These are phyloP conservation scores for Herminia tarsipennalis DNA, from an alignment of 2,888 invertebrate genomes.

Conservation along the genomic window DNA sequence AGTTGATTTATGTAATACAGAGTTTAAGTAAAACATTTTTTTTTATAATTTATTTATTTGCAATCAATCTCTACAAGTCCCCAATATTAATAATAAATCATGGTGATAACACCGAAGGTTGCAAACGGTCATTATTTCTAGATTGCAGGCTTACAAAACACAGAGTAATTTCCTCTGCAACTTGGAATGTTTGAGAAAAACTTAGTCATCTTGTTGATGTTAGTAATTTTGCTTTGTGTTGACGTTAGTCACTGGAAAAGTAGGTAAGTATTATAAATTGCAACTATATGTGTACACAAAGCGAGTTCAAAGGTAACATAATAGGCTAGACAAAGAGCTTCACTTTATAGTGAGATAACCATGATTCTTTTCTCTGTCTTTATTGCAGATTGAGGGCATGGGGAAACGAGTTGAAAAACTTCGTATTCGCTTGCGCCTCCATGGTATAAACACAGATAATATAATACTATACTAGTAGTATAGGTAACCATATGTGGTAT, in stretches of 20 bases:
- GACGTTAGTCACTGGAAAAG: not conserved
- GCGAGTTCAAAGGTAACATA: too few relatives aligned
- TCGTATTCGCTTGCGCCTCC: too few relatives aligned
- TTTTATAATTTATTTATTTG: too few relatives aligned
- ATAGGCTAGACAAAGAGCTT: too few relatives aligned
- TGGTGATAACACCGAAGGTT: constrained; percentile 5
- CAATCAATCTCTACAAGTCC: not conserved
- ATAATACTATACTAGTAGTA: too few relatives aligned
- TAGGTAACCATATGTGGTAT: too few relatives aligned
- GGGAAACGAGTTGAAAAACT: too few relatives aligned
- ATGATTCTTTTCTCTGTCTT: too few relatives aligned
- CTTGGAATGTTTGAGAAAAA: constrained; percentile 36
- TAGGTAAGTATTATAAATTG: not conserved
- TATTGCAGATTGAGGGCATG: too few relatives aligned
- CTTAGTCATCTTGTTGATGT: constrained; percentile 11
- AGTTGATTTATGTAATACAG: not conserved
- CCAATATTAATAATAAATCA: constrained; percentile 3
- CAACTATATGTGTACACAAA: too few relatives aligned
- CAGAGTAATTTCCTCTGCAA: constrained; percentile 26
- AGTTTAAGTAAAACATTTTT: not conserved
- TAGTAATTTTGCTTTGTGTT: constrained; percentile 4
- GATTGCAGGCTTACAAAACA: constrained; percentile 44
- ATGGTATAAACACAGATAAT: too few relatives aligned
- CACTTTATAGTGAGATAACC: too few relatives aligned
- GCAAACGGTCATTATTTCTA: constrained; percentile 51